Evolutionary conservation across 1,140 invertebrate species (phyloP).

Genomic region (Brachionus sp.): DNA sequence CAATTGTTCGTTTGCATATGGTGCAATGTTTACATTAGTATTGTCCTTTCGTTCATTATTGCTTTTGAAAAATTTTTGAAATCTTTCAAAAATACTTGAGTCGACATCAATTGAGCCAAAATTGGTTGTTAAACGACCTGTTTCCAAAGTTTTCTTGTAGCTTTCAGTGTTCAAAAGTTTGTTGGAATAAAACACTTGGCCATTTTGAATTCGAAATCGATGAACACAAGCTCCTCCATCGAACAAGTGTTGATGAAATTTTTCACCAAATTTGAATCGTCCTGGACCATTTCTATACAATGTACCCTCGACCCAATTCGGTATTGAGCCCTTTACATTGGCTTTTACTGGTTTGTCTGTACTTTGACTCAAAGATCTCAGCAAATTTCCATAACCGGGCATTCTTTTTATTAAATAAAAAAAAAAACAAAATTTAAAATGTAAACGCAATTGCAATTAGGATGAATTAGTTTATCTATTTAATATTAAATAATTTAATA

Average conservation of each 20-base stretch:
- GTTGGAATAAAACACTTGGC: constrained; percentile 67
- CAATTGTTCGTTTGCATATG: constrained; percentile 73
- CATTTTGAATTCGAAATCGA: constrained; percentile 63
- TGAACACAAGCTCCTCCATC: constrained; percentile 80
- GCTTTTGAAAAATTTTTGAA: constrained; percentile 51
- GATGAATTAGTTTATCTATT: neutral
- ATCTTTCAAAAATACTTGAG: constrained; percentile 47
- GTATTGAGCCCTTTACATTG: constrained; percentile 65
- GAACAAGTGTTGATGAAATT: constrained; percentile 72
- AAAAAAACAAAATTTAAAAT: neutral
- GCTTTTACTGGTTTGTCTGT: constrained; percentile 24
- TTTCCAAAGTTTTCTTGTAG: constrained; percentile 18
- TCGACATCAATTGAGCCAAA: constrained; percentile 8
- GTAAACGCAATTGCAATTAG: neutral
- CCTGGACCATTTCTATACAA: constrained; percentile 80
- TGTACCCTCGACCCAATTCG: constrained; percentile 73
- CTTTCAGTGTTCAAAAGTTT: constrained; percentile 62
- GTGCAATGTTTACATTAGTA: constrained; percentile 81
- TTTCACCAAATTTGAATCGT: constrained; percentile 70
- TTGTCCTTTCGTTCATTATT: constrained; percentile 66
- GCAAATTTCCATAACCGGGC: constrained; percentile 9
- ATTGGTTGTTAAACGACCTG: constrained; percentile 45
- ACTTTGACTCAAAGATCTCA: neutral
- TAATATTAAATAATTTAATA: neutral
- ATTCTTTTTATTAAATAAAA: constrained; percentile 1